Evolutionary conservation across 2,113 vertebrate species (phyloP).

Genomic region (Tonatia bakeri): DNA sequence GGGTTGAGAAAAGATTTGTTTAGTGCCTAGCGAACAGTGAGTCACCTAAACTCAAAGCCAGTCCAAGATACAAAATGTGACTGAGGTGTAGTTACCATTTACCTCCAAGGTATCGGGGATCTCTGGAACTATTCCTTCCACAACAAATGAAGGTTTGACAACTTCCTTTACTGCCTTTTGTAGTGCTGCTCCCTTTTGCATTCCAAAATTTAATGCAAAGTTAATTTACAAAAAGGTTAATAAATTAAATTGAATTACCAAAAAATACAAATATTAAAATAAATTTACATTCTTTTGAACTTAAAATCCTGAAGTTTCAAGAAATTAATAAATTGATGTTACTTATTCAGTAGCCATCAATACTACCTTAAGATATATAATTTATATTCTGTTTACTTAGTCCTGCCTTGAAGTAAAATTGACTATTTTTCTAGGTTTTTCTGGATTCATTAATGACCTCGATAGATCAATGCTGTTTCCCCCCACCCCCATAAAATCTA

Average conservation of each 20-base stretch:
- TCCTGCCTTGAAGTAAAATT: background rate
- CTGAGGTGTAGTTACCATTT: background rate
- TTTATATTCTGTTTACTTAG: background rate
- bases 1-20: background rate
- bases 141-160: background rate
- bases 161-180: background rate
- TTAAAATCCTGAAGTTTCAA: slow-evolving; percentile 3
- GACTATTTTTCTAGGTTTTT: background rate
- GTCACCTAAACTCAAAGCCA: background rate
- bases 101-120: background rate
- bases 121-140: background rate
- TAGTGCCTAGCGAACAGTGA: background rate
- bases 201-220: slow-evolving; percentile 17
- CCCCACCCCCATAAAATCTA: background rate
- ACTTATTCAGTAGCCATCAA: background rate
- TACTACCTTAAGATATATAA: background rate
- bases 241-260: background rate
- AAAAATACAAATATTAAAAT: background rate
- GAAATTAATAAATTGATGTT: background rate
- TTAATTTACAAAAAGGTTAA: background rate
- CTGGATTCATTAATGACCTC: background rate
- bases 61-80: background rate
- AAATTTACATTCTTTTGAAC: background rate
- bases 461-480: background rate
- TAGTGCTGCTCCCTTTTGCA: background rate